phyloP scores from a whole-genome alignment of 1,140 invertebrate genomes.

The Euura lappo region DNA sequence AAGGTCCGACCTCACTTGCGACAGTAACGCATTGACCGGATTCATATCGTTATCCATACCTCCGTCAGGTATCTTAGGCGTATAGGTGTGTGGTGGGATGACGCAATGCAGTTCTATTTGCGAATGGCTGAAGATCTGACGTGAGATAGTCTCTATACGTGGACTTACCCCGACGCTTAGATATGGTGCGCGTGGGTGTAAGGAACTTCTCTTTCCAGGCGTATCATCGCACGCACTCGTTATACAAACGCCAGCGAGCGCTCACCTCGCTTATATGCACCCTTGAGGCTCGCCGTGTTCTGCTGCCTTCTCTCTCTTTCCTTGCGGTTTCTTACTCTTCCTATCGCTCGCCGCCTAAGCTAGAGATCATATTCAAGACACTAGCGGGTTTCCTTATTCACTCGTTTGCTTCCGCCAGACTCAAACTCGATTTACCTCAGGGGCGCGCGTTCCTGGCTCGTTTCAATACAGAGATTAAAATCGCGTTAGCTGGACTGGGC shows the following conservation, averaged over 20 bases:
- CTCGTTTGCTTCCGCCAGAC: background rate
- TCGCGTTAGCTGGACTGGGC: background rate
- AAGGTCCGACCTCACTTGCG: slow-evolving; percentile 1
- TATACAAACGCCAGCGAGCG: background rate
- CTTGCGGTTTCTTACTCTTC: background rate
- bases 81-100: no score
- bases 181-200: background rate
- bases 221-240: slow-evolving; percentile 3
- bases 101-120: background rate
- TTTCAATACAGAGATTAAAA: slow-evolving; percentile 2
- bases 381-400: background rate
- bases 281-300: background rate
- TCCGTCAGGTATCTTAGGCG: no score
- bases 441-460: background rate
- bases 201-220: background rate
- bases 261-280: background rate
- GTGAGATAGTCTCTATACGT: no score
- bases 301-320: background rate
- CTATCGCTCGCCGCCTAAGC: background rate
- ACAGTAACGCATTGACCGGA: background rate
- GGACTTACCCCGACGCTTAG: background rate
- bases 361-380: background rate
- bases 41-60: background rate
- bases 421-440: slow-evolving; percentile 3
- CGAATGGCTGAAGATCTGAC: background rate